phyloP scores from a whole-genome alignment of 2,113 vertebrate genomes.

The Plectropomus leopardus region DNA sequence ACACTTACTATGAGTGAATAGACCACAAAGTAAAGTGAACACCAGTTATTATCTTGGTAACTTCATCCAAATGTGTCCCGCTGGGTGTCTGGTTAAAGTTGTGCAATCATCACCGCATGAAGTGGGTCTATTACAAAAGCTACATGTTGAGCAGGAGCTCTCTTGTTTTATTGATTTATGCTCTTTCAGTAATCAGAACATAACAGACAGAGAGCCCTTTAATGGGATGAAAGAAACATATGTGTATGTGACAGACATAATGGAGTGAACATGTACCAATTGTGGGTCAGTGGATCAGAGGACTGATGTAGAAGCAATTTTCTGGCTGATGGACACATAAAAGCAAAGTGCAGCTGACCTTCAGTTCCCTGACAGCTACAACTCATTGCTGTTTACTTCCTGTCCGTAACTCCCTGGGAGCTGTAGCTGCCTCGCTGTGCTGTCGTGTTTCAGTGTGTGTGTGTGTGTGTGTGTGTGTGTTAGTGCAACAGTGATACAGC shows the following conservation, averaged over 20 bases:
- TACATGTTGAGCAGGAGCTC: background rate
- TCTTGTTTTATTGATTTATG: slow-evolving; percentile 3
- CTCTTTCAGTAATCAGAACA: background rate
- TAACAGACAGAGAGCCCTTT: background rate
- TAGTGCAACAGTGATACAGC: background rate
- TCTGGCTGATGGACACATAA: slow-evolving; percentile 31
- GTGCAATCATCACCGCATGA: background rate
- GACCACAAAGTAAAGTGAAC: background rate
- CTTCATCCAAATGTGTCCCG: background rate
- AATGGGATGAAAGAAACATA: background rate
- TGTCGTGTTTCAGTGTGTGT: background rate
- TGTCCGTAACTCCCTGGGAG: background rate
- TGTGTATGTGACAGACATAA: background rate
- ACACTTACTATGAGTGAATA: too few relatives aligned
- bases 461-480: background rate
- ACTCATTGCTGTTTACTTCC: slow-evolving; percentile 28
- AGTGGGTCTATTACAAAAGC: background rate
- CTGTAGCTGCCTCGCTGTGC: background rate
- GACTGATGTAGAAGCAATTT: background rate
- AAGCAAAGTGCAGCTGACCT: slow-evolving; percentile 44
- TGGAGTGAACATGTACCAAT: background rate
- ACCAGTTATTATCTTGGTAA: background rate
- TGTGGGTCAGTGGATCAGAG: slow-evolving; percentile 22
- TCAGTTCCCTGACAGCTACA: slow-evolving; percentile 20
- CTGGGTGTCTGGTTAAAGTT: background rate